phyloP scores from a whole-genome alignment of 2,888 invertebrate genomes.

The Lapara coniferarum region DNA sequence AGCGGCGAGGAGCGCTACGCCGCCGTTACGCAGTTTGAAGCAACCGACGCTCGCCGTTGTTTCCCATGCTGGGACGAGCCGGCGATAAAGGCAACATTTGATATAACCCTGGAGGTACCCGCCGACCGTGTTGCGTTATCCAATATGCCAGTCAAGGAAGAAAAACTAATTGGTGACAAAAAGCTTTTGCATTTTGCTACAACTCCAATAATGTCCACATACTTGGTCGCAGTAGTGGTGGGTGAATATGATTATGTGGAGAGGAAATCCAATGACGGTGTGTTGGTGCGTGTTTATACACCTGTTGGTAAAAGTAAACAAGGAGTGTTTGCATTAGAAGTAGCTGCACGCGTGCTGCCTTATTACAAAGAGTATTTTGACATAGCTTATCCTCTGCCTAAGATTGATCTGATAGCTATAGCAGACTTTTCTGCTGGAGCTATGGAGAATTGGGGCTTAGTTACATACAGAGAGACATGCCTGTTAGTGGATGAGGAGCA shows the following conservation, averaged over 20 bases:
- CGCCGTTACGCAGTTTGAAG: conserved; percentile 96
- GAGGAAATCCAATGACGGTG: conserved; percentile 91
- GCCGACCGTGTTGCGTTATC: conserved; percentile 93
- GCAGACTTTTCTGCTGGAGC: conserved; percentile 97
- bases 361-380: conserved; percentile 98
- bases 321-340: conserved; percentile 95
- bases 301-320: conserved; percentile 96
- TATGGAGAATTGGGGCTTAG: conserved; percentile 99
- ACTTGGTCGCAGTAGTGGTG: conserved; percentile 96
- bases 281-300: conserved; percentile 91
- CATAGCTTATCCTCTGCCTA: conserved; percentile 97
- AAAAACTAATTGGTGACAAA: conserved; percentile 71
- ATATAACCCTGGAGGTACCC: conserved; percentile 93
- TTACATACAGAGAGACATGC: conserved; percentile 96
- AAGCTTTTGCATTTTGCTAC: conserved; percentile 88
- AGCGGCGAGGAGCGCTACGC: conserved; percentile 91
- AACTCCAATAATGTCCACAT: conserved; percentile 97
- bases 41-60: conserved; percentile 95
- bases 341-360: conserved; percentile 95
- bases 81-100: conserved; percentile 96
- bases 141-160: conserved; percentile 91
- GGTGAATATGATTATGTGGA: conserved; percentile 98
- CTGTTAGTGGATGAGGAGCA: conserved; percentile 95
- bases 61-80: conserved; percentile 99
- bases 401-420: conserved; percentile 98